Conservation (phyloP, 2,113 vertebrate species). For the Gobius niger region DNA sequence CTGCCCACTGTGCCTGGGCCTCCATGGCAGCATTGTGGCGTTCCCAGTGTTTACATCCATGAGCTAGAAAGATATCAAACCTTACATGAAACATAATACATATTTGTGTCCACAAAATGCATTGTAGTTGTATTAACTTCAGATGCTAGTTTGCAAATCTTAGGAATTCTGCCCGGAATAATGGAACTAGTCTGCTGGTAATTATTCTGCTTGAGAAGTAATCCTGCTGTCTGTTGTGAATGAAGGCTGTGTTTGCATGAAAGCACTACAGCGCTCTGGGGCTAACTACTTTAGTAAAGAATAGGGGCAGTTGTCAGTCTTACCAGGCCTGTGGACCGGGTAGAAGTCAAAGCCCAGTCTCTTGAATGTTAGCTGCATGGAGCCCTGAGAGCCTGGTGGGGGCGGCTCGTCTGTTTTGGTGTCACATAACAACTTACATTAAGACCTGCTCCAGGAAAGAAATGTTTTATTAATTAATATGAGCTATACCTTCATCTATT, state of each 20-base stretch:
- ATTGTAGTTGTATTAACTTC: constrained; percentile 1
- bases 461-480: background rate
- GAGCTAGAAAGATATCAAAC: constrained; percentile 36
- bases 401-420: constrained; percentile 74
- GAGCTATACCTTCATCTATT: constrained; percentile 79
- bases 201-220: constrained; percentile 53
- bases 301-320: constrained; percentile 29
- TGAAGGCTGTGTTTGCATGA: constrained; percentile 31
- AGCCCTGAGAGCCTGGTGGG: constrained; percentile 85
- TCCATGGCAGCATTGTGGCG: constrained; percentile 91
- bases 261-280: constrained; percentile 18
- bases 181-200: constrained; percentile 29
- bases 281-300: constrained; percentile 15
- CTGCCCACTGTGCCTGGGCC: constrained; percentile 87
- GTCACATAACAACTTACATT: constrained; percentile 20
- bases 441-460: background rate
- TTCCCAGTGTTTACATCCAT: constrained; percentile 90
- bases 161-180: constrained; percentile 34
- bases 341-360: constrained; percentile 96
- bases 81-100: background rate
- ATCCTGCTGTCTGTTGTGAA: constrained; percentile 41
- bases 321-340: constrained; percentile 93
- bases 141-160: constrained; percentile 21
- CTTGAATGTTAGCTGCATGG: constrained; percentile 95
- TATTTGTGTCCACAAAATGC: constrained; percentile 2